Evolutionary conservation across 30 jellyfish, hydroid and myxozoan genomes (phyloP), one percentile per base, ranked within the genome.

Genomic region (Morbakka virulenta): DNA sequence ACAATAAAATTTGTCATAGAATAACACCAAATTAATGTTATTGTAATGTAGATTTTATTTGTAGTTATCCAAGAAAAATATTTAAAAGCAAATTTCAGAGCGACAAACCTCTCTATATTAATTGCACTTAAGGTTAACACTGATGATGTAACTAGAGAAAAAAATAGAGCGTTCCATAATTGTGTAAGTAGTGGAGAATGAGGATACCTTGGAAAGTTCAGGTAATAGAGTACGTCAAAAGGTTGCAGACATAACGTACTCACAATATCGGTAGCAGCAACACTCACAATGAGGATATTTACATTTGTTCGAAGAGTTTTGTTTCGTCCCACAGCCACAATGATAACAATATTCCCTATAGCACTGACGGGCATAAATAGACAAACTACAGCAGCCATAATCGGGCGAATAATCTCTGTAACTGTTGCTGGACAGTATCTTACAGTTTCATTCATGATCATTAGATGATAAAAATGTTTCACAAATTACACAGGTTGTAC

Each of bases 121-220:
- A 83, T 31, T 62, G 66, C 32, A 31, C 74, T 36, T 3, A 83
- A 20, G 36, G 83, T 67, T 2, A 83, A 23, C 9, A 85, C 63
- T 2, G 95, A 83, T 31, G 80, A 66, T 31, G 95, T 69, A 0
- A 72, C 63, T 66, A 83, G 66, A 27, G 83, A 27, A 67, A 72
- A 83, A 69, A 70, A 83, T 6, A 83, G 73, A 14, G 95, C 76
- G 62, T 83, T 83, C 95, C 95, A 83, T 34, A 83, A 35, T 13
- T 74, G 79, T 47, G 86, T 69, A 29, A 72, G 4, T 32, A 31
- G 50, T 36, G 95, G 85, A 3, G 82, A 29, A 20, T 69, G 69
- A 29, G 87, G 83, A 52, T 57, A 83, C 3, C 73, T 81, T 17
- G 95, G 95, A 28, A 83, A 83, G 36, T 62, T 36, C 30, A 68